These are phyloP conservation scores for Apis dorsata DNA, from an alignment of 1,140 invertebrate species.

Conservation along the genomic window DNA sequence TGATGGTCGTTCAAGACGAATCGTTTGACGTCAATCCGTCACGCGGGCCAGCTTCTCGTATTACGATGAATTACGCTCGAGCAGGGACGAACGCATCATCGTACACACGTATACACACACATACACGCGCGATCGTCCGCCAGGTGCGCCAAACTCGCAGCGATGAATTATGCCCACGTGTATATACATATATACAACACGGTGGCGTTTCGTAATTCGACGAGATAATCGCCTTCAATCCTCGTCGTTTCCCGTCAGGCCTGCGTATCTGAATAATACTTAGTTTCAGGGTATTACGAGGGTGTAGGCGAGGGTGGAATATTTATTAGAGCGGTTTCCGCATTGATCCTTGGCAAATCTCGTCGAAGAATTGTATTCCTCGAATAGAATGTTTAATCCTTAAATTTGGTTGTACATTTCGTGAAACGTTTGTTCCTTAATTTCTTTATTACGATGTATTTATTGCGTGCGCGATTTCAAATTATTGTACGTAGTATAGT, in stretches of 20 bases:
- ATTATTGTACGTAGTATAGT: too few relatives aligned
- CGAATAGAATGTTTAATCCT: too few relatives aligned
- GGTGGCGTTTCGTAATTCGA: slow-evolving; percentile 23
- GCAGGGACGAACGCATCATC: neutral
- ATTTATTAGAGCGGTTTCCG: neutral
- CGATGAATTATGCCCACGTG: slow-evolving; percentile 17
- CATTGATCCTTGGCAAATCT: neutral
- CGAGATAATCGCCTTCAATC: neutral
- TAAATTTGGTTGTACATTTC: too few relatives aligned
- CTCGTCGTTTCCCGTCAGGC: neutral
- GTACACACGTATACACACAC: neutral
- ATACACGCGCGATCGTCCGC: neutral
- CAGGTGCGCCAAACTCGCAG: neutral
- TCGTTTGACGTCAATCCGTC: slow-evolving; percentile 29
- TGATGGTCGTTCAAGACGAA: neutral
- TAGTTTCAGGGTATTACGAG: neutral
- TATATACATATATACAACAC: neutral
- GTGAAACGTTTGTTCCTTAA: too few relatives aligned
- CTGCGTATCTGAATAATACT: neutral
- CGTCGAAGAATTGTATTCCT: neutral
- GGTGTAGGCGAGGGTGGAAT: neutral
- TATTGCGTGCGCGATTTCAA: too few relatives aligned
- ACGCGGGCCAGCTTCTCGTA: neutral
- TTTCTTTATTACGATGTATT: too few relatives aligned
- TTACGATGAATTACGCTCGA: slow-evolving; percentile 16